Conservation (phyloP, 2,113 vertebrate genomes). For the Clarias gariepinus region DNA sequence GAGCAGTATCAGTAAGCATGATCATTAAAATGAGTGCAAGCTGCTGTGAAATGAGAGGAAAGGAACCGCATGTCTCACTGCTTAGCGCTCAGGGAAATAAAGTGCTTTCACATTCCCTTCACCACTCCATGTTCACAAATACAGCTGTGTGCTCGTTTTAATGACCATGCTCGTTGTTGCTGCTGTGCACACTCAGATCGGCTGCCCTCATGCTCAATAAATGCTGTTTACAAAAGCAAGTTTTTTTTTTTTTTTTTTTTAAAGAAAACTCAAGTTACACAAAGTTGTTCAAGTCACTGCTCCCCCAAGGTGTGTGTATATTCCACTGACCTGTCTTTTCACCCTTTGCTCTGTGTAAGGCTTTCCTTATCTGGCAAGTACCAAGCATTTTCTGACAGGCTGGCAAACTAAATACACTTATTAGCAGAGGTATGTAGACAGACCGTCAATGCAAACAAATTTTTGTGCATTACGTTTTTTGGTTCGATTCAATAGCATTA, state of each 20-base stretch:
- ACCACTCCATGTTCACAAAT: neutral
- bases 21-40: neutral
- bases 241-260: too few species aligned
- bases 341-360: neutral
- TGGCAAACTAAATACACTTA: neutral
- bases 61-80: neutral
- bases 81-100: neutral
- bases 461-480: too few species aligned
- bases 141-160: neutral
- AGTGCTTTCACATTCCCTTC: neutral
- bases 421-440: neutral
- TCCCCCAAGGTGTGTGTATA: neutral
- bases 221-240: neutral
- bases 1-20: neutral
- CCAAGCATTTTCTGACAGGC: neutral
- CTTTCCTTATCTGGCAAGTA: neutral
- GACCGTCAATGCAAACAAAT: too few species aligned
- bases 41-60: neutral
- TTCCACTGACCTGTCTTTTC: conserved; percentile 16
- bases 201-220: too few species aligned
- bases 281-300: neutral
- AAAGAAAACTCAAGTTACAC: conserved; percentile 6
- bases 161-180: neutral
- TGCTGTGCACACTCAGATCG: neutral
- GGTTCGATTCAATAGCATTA: too few species aligned